Evolutionary conservation across 2,888 invertebrate species (phyloP), one percentile per base, ranked within the genome.

Genomic region (Polydesmus complanatus): DNA sequence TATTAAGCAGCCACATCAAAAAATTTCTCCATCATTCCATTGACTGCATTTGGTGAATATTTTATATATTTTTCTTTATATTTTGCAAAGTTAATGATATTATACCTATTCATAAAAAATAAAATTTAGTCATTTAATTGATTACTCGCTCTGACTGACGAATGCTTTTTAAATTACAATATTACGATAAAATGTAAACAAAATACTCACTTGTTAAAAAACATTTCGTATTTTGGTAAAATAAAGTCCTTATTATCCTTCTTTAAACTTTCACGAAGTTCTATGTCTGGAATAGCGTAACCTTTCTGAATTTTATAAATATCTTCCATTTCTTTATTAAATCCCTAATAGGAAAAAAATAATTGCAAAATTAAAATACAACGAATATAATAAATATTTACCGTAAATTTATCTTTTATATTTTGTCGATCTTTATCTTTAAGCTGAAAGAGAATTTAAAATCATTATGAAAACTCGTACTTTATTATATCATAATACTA

Each of bases 291-390:
- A 69, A 96, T 89, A 57, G 92, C 88, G 77, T 94, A 95, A 47
- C 85, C 83, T 64, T 90, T 83, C 77, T 96, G 95, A 27, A 83
- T 81, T 67, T 86, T 84, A 1, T 84, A 81, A 18, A 86, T 81
- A 69, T 95, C 94, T 70, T 96, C 95, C 72, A 96, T 84, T 75
- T 96, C 96, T 72, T 92, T 91, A 75, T 96, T 95, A 75, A 96
- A 96, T 56, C 87, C 85, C 91, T 93, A 71, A 22, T 71, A n/a
- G 54, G 49, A 51, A 22, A 27, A 50, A 8, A 53, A 22, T 19
- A 22, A 18, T 50, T n/a, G 19, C 26, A 59, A 27, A 57, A 51
- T 5, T 3, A 11, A 5, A 25, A 5, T 21, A 25, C 26, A 22
- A 11, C 5, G 19, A 19, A 11, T 25, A 54, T 52, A 26, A 48